These are phyloP conservation scores for Pantherophis vulpinus DNA, from an alignment of 2,797 vertebrate genomes.

Conservation along the genomic window DNA sequence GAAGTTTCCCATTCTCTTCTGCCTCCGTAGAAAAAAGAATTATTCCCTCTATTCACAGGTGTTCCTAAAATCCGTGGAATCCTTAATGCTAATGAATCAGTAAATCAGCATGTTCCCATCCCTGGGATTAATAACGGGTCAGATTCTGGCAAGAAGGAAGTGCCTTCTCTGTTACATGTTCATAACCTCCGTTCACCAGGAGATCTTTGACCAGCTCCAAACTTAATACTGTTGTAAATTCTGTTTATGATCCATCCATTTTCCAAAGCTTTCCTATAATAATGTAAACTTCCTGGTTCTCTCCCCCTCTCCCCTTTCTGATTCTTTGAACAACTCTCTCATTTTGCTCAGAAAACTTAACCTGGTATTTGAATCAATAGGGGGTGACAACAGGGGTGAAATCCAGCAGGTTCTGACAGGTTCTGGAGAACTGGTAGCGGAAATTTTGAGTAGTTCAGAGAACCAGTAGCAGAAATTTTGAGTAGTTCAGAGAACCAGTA, in stretches of 20 bases:
- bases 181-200: not conserved
- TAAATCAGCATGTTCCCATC: not conserved
- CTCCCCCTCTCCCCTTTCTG: not conserved
- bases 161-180: not conserved
- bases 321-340: not conserved
- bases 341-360: not conserved
- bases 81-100: not conserved
- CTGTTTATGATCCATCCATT: not conserved
- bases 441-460: too few relatives aligned
- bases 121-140: not conserved
- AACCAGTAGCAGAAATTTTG: too few relatives aligned
- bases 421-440: too few relatives aligned
- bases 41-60: not conserved
- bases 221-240: not conserved
- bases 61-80: not conserved
- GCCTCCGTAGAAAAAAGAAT: not conserved
- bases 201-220: not conserved
- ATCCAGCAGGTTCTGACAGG: too few relatives aligned
- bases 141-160: not conserved
- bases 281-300: not conserved
- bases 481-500: too few relatives aligned
- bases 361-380: not conserved
- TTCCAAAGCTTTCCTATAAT: not conserved
- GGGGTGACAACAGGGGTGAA: too few relatives aligned
- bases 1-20: not conserved